These are phyloP conservation scores for Macrobrachium nipponense DNA, from an alignment of 1,140 invertebrate genomes.

Conservation along the genomic window DNA sequence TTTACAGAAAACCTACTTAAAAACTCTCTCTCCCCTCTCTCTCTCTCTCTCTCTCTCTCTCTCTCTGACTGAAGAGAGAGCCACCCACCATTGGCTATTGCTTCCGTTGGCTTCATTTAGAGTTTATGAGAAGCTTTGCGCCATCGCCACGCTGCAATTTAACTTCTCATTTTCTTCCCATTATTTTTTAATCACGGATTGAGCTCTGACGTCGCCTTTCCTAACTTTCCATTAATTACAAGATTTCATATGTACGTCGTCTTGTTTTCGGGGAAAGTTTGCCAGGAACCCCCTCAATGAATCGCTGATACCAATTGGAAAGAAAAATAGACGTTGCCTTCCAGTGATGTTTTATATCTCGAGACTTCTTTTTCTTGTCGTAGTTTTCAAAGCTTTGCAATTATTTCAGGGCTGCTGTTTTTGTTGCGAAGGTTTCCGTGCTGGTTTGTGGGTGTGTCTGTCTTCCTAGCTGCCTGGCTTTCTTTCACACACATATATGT, in stretches of 20 bases:
- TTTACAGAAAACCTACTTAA: too few relatives aligned
- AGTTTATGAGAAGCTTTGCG: not conserved
- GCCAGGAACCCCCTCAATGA: not conserved
- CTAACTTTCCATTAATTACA: constrained; percentile 49
- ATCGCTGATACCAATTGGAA: too few relatives aligned
- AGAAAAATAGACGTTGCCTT: too few relatives aligned
- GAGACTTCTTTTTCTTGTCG: too few relatives aligned
- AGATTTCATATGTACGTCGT: constrained; percentile 43
- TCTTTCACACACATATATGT: too few relatives aligned
- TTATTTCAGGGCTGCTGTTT: too few relatives aligned
- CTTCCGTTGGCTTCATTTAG: not conserved
- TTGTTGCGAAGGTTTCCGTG: too few relatives aligned
- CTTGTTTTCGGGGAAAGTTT: constrained; percentile 21
- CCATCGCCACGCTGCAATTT: constrained; percentile 39
- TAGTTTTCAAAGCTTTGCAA: too few relatives aligned
- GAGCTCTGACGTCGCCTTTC: constrained; percentile 38
- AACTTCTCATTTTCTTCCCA: constrained; percentile 48
- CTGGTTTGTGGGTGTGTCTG: too few relatives aligned
- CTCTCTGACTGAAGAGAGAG: too few relatives aligned
- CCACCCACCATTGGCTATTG: not conserved
- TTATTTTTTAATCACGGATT: constrained; percentile 53
- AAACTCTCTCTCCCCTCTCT: constrained; percentile 18
- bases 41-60: not conserved
- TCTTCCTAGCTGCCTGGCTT: too few relatives aligned
- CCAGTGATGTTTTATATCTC: too few relatives aligned